Conservation (phyloP, 2,888 invertebrate species). For the Asteroscopus sphinx region DNA sequence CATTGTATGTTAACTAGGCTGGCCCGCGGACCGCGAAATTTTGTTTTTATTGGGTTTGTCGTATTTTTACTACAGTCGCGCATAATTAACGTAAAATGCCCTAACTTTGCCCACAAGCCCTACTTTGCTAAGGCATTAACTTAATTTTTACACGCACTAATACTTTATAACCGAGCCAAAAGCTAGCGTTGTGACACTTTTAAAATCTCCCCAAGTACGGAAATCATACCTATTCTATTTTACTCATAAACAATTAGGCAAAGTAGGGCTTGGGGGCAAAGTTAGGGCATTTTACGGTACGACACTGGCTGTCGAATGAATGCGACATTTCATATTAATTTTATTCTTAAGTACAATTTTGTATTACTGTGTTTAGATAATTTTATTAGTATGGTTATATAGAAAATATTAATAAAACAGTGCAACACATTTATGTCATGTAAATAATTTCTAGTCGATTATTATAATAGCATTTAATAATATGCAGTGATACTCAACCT, state of each 20-base stretch:
- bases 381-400: conserved; percentile 1
- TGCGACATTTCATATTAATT: neutral
- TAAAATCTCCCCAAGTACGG: too few relatives aligned
- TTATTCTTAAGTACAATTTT: conserved; percentile 41
- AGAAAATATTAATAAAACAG: neutral
- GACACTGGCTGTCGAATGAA: neutral
- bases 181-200: too few relatives aligned
- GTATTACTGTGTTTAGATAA: conserved; percentile 17
- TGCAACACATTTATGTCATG: neutral
- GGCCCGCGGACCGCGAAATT: conserved; percentile 8
- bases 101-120: too few relatives aligned
- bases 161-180: too few relatives aligned
- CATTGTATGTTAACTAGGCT: conserved; percentile 33
- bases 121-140: too few relatives aligned
- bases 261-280: too few relatives aligned
- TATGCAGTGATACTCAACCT: neutral
- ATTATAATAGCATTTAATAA: conserved; percentile 12
- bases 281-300: too few relatives aligned
- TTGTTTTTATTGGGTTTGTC: neutral
- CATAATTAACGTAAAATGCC: neutral
- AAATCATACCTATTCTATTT: too few relatives aligned
- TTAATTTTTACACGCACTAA: too few relatives aligned
- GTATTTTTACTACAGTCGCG: neutral
- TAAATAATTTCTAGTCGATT: conserved; percentile 35
- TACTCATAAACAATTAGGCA: too few relatives aligned